A percentile compares a stretch with the other conserved stretches of the same genome.
These are phyloP conservation scores for Trachymyrmex cornetzi DNA, from an alignment of 1,140 invertebrate genomes.

Conservation along the genomic window DNA sequence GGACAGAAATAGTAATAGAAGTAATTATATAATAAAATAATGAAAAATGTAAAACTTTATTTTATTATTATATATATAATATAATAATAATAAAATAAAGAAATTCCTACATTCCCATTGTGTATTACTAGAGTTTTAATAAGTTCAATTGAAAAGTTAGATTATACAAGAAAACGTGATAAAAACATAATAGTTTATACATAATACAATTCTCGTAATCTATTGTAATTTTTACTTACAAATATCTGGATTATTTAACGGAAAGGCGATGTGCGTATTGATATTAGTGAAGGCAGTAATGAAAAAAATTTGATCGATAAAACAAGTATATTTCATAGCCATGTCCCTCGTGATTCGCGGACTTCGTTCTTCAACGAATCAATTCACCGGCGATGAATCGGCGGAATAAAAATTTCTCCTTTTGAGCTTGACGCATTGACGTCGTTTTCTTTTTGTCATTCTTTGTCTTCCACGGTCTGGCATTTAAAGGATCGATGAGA, in stretches of 20 bases:
- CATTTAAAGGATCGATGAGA: conserved; percentile 64
- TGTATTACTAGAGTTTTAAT: neutral
- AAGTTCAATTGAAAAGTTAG: neutral
- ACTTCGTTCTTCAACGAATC: conserved; percentile 18
- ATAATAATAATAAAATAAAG: neutral
- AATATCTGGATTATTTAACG: neutral
- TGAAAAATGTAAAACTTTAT: neutral
- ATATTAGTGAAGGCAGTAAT: neutral
- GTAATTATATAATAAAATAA: neutral
- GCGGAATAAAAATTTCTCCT: conserved; percentile 38
- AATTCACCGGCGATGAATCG: conserved; percentile 35
- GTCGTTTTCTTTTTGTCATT: conserved; percentile 33
- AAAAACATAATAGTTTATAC: neutral
- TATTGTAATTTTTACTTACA: neutral
- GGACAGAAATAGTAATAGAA: neutral
- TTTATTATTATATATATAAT: neutral
- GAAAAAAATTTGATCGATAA: neutral
- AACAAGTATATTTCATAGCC: neutral
- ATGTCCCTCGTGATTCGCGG: conserved; percentile 1
- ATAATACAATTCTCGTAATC: neutral
- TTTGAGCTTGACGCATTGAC: neutral
- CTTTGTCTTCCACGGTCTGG: conserved; percentile 61
- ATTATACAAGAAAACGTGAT: neutral
- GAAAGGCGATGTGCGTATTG: neutral
- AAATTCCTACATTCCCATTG: neutral